Evolutionary conservation across 1,140 invertebrate genomes (phyloP), one percentile per base, ranked within the genome.

Genomic region (Apocrypta bakeri): DNA sequence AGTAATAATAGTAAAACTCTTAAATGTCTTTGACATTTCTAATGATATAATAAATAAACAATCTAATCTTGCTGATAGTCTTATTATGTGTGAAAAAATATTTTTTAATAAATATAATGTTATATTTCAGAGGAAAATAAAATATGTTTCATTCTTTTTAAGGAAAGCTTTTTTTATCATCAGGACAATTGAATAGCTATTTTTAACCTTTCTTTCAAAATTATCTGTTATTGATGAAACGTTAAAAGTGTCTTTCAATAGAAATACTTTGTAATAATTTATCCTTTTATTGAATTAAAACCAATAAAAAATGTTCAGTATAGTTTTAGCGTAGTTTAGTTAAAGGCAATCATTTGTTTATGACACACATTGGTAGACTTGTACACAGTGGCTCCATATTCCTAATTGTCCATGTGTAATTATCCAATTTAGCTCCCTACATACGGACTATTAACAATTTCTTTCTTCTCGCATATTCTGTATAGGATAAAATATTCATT

Each of bases 361-460:
- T 77, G n/a, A 1, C 2, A 37, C 2, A 77, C 61, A 3, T 42
- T 68, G 25, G 2, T 78, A 2, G 37, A n/a, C n/a, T 69, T 27
- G 25, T 25, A 31, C 42, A 24, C 27, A 61, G 0, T 56, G 21
- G 48, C 14, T 61, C 29, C n/a, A n/a, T 27, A 8, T n/a, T 14
- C 61, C 11, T 27, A 72, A 73, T 81, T 74, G 24, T 48, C 9
- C 56, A 40, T 79, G 24, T 61, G 37, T 79, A 80, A 83, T 73
- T 72, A 71, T 79, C 9, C 33, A 56, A 80, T 78, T 79, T 17
- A 79, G 29, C 9, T 73, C 17, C 21, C 37, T 42, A 42, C 9
- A 25, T 61, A 31, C 25, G 11, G n/a, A n/a, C 11, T 61, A 75
- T 75, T 75, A 61, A 14, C 25, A 61, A 21, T 37, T 33, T 7